Evolutionary conservation across 1,140 invertebrate genomes (phyloP), one percentile per base, ranked within the genome.

Genomic region (Planococcus citri): DNA sequence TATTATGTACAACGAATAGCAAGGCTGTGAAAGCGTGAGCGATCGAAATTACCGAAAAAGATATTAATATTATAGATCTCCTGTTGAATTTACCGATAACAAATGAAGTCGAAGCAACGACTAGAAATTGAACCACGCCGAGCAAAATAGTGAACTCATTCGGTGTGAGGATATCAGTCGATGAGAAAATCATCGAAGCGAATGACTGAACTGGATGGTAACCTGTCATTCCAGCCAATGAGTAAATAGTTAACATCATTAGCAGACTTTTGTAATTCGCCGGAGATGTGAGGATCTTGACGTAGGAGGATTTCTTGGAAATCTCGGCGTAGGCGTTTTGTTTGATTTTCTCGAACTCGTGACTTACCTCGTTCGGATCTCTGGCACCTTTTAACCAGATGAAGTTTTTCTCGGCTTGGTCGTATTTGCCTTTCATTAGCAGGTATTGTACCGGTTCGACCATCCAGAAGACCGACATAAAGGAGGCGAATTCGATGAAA

Each of bases 401-500:
- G 71, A 94, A 76, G 8, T 87, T 79, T 2, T 80, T 74, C 0
- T 83, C 75, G 0, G 91, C 91, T 3, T 85, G 84, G 4, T 82
- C 77, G 38, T 81, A 81, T 25, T 83, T 80, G 75, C 83, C 81
- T 74, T 83, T 83, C 3, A 78, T 77, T 0, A 90, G 77, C 33
- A 87, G 79, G 72, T 83, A 90, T 69, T 85, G 85, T 0, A 92
- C 92, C 41, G 89, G 88, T 76, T 95, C 92, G 0, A 91, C 91
- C 80, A 92, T 87, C 60, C 86, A 84, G n/a, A 84, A 70, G 78
- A 88, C 88, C 73, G 86, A 85, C 0, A 83, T 70, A 0, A 88
- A 73, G 77, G 90, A 88, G 0, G 85, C 27, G 1, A 84, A 73
- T 0, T 86, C 85, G 41, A 87, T 75, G 0, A 79, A 77, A 1